Evolutionary conservation across 2,797 vertebrate genomes (phyloP).

Genomic region (Propithecus deckenii): DNA sequence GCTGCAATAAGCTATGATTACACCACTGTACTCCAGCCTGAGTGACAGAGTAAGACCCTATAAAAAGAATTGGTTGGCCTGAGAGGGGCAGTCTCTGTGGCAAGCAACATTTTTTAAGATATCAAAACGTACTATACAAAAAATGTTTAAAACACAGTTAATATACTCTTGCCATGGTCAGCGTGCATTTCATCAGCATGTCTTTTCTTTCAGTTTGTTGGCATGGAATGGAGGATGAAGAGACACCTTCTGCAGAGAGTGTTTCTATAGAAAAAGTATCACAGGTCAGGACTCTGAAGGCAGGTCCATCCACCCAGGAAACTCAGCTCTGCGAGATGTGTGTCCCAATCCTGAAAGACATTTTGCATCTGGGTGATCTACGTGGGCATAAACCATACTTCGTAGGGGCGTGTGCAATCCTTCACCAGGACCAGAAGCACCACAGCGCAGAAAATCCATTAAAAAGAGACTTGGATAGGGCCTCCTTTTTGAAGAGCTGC

Average conservation of each 20-base stretch:
- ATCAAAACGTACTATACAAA: background rate
- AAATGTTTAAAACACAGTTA: background rate
- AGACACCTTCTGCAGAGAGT: background rate
- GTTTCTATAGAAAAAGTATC: background rate
- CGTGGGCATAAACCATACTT: background rate
- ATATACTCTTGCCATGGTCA: background rate
- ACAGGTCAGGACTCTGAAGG: background rate
- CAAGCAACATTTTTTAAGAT: background rate
- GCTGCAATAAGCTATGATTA: background rate
- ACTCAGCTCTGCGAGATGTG: background rate
- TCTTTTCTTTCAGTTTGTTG: conserved; percentile 56
- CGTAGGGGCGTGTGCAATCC: background rate
- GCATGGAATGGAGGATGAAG: background rate
- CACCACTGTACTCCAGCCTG: background rate
- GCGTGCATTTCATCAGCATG: background rate
- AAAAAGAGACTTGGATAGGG: background rate
- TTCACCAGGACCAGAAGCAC: background rate
- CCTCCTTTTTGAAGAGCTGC: background rate
- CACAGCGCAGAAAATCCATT: background rate
- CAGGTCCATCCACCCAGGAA: background rate
- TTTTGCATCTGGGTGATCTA: conserved; percentile 12
- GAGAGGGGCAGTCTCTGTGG: background rate
- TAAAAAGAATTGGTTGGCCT: background rate
- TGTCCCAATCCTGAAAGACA: conserved; percentile 16
- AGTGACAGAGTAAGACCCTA: background rate